Evolutionary conservation across 2,113 vertebrate genomes (phyloP), one percentile per base, ranked within the genome.

Genomic region (Spilogale gracilis): DNA sequence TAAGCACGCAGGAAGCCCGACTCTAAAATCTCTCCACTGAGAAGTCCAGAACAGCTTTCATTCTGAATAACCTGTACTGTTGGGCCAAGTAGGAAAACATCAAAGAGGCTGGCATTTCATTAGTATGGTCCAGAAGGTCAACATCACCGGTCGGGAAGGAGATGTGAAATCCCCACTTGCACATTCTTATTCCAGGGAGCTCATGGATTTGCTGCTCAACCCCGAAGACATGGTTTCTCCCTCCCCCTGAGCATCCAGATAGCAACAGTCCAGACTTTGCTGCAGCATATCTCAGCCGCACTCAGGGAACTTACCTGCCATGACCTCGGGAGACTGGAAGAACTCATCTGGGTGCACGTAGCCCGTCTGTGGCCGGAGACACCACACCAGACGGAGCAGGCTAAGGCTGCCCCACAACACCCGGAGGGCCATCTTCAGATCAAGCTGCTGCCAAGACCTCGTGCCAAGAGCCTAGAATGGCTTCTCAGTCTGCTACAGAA

Each of bases 311-410:
- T 98, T 98, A 98, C 99, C 99, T 98, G 99, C 99, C 98, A 99
- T 99, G 84, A 99, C 99, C 97, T 99, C 99, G 0, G 99, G 98
- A 1, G 99, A 98, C 98, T 99, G 99, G 97, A 99, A 99, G 98
- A 99, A 99, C 91, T 99, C 99, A 95, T 99, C 99, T 0, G 99
- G 98, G 74, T 99, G 99, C 90, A 99, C 97, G 8, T 99, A 99
- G 20, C 99, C 99, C 6, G 97, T 98, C 97, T 99, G 99, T 0
- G 98, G 99, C 89, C 98, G 98, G 76, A 99, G 98, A 80, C 98
- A 99, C 99, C 99, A 99, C 10, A 94, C 60, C 23, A 98, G 97
- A 27, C 99, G 98, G 69, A 99, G 96, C 79, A 98, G 96, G 45
- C 98, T 71, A 27, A 99, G 98, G 50, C 98, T 87, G 43, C 97